Conservation (phyloP, 2,888 invertebrate species). For the Xanthia icteritia region DNA sequence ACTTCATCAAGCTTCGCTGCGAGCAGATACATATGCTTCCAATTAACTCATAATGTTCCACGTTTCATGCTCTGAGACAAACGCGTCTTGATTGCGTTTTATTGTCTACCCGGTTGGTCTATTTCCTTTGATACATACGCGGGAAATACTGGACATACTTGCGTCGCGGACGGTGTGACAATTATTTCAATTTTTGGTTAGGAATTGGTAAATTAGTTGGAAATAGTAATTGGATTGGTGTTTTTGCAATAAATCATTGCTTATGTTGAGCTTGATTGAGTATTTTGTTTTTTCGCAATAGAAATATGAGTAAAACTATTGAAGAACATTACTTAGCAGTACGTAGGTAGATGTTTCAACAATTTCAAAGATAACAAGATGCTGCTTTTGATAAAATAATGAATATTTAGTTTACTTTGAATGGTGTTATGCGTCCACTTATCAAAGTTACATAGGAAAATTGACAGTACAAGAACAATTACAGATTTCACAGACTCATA, state of each 20-base stretch:
- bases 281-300: background rate
- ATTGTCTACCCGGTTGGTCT: conserved; percentile 86
- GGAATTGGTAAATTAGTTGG: background rate
- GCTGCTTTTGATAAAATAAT: background rate
- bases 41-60: conserved; percentile 84
- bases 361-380: background rate
- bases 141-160: conserved; percentile 5
- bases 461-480: background rate
- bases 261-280: background rate
- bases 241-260: background rate
- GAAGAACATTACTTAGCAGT: background rate
- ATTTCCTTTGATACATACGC: conserved; percentile 71
- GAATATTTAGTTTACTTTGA: background rate
- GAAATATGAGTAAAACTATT: background rate
- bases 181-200: background rate
- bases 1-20: conserved; percentile 45
- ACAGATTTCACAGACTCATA: background rate
- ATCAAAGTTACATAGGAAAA: background rate
- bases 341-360: background rate
- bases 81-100: conserved; percentile 85
- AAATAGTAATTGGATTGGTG: background rate
- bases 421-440: too few relatives aligned
- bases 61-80: conserved; percentile 77
- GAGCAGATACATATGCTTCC: conserved; percentile 79
- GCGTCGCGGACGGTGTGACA: background rate